Evolutionary conservation across 1,140 invertebrate species (phyloP).

Genomic region (Magallana angulata): DNA sequence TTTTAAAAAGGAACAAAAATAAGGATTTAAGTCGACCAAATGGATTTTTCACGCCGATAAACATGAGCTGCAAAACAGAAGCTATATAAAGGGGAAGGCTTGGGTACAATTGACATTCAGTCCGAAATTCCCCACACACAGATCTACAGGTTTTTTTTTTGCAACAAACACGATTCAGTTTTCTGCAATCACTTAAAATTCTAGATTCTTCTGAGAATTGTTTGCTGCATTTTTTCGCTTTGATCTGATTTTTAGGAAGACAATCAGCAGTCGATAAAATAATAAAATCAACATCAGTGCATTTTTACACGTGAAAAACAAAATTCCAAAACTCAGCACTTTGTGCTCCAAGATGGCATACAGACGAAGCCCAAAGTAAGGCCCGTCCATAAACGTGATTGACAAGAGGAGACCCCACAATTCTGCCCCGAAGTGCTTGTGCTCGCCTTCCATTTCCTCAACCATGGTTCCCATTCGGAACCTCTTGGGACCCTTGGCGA

Average conservation of each 20-base stretch:
- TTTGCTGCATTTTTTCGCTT: too few species aligned
- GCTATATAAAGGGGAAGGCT: too few species aligned
- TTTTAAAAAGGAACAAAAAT: too few species aligned
- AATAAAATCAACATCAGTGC: constrained; percentile 88
- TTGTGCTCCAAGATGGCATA: constrained; percentile 89
- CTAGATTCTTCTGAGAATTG: too few species aligned
- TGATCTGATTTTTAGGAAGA: constrained; percentile 28
- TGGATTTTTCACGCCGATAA: too few species aligned
- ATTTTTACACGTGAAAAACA: constrained; percentile 94
- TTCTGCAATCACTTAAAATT: too few species aligned
- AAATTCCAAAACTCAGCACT: constrained; percentile 92
- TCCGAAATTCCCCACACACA: too few species aligned
- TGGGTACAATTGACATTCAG: too few species aligned
- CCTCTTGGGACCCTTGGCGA: constrained; percentile 32
- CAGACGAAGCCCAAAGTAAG: constrained; percentile 89
- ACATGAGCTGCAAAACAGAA: too few species aligned
- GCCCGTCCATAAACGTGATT: constrained; percentile 84
- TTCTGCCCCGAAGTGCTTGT: constrained; percentile 78
- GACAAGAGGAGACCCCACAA: constrained; percentile 85
- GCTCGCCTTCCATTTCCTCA: background rate
- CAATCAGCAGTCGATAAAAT: constrained; percentile 50
- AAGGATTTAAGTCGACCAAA: too few species aligned
- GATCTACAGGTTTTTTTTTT: too few species aligned
- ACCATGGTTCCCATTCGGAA: background rate
- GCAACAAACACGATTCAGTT: too few species aligned